Evolutionary conservation across 2,888 invertebrate genomes (phyloP).

Genomic region (Dascillus cervinus): DNA sequence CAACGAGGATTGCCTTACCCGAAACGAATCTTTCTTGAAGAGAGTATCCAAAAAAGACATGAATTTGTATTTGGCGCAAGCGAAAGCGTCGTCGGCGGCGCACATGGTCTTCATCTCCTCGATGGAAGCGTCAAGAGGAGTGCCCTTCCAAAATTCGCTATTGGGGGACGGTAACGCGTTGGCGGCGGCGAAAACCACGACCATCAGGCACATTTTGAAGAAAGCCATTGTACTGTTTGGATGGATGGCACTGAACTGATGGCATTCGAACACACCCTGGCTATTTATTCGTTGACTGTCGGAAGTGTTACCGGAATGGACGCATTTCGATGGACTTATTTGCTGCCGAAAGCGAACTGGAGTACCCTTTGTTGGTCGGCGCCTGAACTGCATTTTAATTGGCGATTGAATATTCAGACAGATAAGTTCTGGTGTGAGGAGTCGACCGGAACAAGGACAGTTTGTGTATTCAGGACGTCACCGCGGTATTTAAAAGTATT

Average conservation of each 20-base stretch:
- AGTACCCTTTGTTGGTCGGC: conserved; percentile 18
- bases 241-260: conserved; percentile 18
- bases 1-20: conserved; percentile 52
- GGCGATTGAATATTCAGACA: conserved; percentile 3
- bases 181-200: conserved; percentile 44
- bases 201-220: conserved; percentile 29
- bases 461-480: conserved; percentile 24
- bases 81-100: conserved; percentile 63
- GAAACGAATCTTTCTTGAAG: conserved; percentile 70
- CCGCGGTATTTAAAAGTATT: conserved; percentile 17
- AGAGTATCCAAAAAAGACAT: conserved; percentile 71
- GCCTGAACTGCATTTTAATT: conserved; percentile 19
- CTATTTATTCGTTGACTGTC: conserved; percentile 24
- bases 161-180: conserved; percentile 56
- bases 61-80: conserved; percentile 78
- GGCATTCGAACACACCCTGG: conserved; percentile 21
- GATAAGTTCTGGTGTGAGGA: conserved; percentile 4
- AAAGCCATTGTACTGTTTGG: conserved; percentile 21
- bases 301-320: conserved; percentile 23
- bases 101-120: conserved; percentile 72
- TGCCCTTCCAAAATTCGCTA: conserved; percentile 61
- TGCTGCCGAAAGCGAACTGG: conserved; percentile 23
- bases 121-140: conserved; percentile 63
- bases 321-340: conserved; percentile 23
- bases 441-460: conserved; percentile 19